Evolutionary conservation across 1,140 invertebrate species (phyloP), one percentile per base, ranked within the genome.

Genomic region (Bombus waltoni): DNA sequence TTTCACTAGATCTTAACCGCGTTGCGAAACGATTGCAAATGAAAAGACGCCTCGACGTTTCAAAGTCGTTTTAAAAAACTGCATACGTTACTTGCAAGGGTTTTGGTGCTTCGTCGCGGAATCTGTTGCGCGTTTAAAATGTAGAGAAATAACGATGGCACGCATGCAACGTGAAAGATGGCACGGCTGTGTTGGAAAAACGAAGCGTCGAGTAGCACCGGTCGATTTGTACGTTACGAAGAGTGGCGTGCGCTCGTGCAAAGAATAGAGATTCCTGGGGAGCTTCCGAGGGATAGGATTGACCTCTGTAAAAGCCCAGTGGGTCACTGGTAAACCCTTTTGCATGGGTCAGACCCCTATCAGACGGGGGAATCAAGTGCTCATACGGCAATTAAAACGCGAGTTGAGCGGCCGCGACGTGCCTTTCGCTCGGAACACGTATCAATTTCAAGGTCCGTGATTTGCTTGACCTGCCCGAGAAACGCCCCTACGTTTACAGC

Each of bases 311-410:
- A 85, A 91, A 88, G 59, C 89, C 88, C 84, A 90, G 77, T 90
- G 84, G 90, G 90, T 91, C 90, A 91, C 53, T 87, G 87, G 84
- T 77, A 87, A 91, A 90, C 78, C 90, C 87, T 72, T 85, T 84
- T 88, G 86, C 89, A 85, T 83, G 70, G 81, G 35, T 78, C 80
- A 90, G 79, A 90, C 68, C 89, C 84, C 90, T 76, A 91, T 90
- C 90, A 85, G 73, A 72, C 38, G 68, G 65, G 86, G 83, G 88
- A 86, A 86, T 90, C 89, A 83, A 90, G 76, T 85, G 83, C 83
- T 88, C 83, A 83, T 88, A 86, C 81, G 75, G 86, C 89, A 90
- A 90, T 90, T 90, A 90, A 90, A 90, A 90, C 72, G 70, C 75
- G 85, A 65, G 78, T 89, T 42, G 71, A 66, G 71, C 76, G 65